These are phyloP conservation scores for Syndactyla subalaris DNA, from an alignment of 2,797 vertebrate species.

Conservation along the genomic window DNA sequence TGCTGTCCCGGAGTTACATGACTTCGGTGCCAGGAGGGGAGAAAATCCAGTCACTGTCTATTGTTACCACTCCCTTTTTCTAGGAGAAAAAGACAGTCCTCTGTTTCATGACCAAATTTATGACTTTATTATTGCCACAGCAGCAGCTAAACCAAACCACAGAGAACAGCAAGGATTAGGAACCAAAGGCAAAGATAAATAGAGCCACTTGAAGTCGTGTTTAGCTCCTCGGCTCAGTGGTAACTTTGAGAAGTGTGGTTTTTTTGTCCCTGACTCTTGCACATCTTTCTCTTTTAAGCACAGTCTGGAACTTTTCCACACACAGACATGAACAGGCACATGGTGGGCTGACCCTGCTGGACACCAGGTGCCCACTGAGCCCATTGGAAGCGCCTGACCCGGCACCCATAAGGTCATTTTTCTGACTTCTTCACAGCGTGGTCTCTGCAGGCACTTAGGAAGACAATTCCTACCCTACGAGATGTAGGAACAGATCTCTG, in stretches of 20 bases:
- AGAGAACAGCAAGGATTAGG: not conserved
- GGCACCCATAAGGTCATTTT: not conserved
- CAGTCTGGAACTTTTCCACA: not conserved
- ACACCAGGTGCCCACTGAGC: not conserved
- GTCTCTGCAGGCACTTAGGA: not conserved
- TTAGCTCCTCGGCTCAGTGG: not conserved
- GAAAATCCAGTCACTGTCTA: not conserved
- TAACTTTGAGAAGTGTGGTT: not conserved
- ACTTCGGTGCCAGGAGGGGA: not conserved
- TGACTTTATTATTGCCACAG: not conserved
- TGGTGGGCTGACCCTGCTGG: not conserved
- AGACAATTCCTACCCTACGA: not conserved
- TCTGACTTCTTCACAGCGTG: not conserved
- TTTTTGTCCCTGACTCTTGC: not conserved
- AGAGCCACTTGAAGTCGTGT: not conserved
- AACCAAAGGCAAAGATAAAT: not conserved
- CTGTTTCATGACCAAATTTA: not conserved
- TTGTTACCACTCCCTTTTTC: not conserved
- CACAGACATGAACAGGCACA: accelerated
- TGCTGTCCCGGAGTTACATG: not conserved
- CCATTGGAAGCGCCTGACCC: not conserved
- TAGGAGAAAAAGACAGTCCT: not conserved
- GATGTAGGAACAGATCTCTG: not conserved
- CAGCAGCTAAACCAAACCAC: not conserved
- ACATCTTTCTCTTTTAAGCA: not conserved